Base-by-base conservation (phyloP, 2,888 invertebrate species). In the Calameuta filiformis region DNA sequence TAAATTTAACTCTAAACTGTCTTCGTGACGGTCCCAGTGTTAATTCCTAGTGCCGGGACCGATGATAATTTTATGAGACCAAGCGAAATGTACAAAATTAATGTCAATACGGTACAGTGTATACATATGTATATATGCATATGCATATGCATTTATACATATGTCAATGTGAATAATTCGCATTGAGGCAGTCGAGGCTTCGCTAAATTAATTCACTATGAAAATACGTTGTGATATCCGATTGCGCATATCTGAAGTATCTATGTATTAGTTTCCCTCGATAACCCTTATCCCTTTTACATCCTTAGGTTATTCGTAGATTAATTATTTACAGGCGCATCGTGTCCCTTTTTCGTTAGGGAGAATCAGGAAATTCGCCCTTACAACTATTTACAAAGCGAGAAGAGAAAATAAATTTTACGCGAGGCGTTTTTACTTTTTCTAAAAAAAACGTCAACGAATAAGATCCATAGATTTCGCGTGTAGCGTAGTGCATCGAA, bases 121-220 rank as follows among this genome's bases (percentile, higher is more conserved):
- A 2, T 56, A 0, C 23, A 23, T 40, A 23, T 56, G 15, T 40
- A 12, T 35, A 35, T 35, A 35, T 35, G 12, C 12, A 12, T 37
- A 37, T 37, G 12, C 37, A 37, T 37, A 40, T 15, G 40, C 40
- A 40, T 40, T 40, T 40, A 40, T 40, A 40, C 40, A 56, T 56
- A 56, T 23, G 23, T 56, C 56, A 56, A 56, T 56, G 56, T 56
- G 56, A 56, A 56, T 56, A 56, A 56, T 56, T 56, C 56, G 56
- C 69, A 69, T n/a, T 80, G 77, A 82, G 83, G 79, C 83, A 82
- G 80, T 83, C 80, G 80, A 83, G 76, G 83, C 80, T 83, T 80
- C 74, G 69, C 83, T 83, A 82, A 23, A 56, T 56, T 77, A 83
- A 82, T 80, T 79, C 40, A 79, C 80, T 83, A 83, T 80, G 83